These are phyloP conservation scores for Chondrosia reniformis DNA, from an alignment of 37 sponge, comb jelly and placozoan species.

Conservation along the genomic window DNA sequence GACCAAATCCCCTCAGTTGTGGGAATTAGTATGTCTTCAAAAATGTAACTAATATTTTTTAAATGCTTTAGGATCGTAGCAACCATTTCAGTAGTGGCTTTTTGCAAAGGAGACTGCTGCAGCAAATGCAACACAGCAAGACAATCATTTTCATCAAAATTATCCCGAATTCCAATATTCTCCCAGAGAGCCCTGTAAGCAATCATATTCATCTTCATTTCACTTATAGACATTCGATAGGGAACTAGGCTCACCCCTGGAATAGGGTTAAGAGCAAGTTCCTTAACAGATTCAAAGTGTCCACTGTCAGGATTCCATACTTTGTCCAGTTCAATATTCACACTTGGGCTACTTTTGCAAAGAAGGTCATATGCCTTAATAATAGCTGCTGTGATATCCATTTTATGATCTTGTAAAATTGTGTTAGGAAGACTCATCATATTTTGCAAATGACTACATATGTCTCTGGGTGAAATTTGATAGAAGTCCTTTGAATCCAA, in stretches of 20 bases:
- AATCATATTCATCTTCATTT: neutral
- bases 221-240: neutral
- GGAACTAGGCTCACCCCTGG: neutral
- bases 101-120: neutral
- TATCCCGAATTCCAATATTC: neutral
- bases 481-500: too few species aligned
- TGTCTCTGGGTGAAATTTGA: too few species aligned
- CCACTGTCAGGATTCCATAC: neutral
- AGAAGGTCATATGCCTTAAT: neutral
- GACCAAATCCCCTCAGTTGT: neutral
- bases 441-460: neutral
- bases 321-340: neutral
- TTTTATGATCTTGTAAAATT: neutral
- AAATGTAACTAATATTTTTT: neutral
- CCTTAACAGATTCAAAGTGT: neutral
- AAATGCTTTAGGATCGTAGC: neutral
- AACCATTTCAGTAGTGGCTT: neutral
- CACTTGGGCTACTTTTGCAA: neutral
- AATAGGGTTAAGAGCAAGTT: neutral
- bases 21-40: conserved; percentile 1
- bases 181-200: neutral
- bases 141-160: neutral
- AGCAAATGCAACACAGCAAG: neutral
- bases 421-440: neutral
- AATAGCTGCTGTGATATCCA: neutral